Base-by-base conservation (phyloP, 2,888 invertebrate genomes). In the Hirtodrosophila cameraria region DNA sequence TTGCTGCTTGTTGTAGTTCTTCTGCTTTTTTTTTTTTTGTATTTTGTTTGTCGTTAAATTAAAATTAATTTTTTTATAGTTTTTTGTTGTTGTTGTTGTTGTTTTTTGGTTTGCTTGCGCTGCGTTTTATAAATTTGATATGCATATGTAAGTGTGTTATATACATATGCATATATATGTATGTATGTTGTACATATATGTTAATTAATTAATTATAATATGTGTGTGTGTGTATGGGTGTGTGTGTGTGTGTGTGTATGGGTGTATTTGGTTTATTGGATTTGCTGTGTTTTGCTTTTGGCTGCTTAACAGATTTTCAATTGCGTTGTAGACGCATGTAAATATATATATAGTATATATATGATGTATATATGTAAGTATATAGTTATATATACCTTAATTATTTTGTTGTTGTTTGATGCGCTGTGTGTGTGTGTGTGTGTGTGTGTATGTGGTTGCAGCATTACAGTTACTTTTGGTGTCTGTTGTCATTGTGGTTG, bases 141-240 rank as follows among this genome's bases (percentile, higher is more conserved):
- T 60, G 43, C 42, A 33, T 52, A 54, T 46, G 53, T 39, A 45
- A 41, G 38, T 49, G 33, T 42, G 49, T 55, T 58, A 49, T 45
- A 38, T 57, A 15, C 11, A 30, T 43, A 20, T 54, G 9, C 30
- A 59, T 60, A 54, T 55, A 38, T 55, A 36, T 52, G 18, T 13
- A 27, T 70, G 20, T 39, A 18, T 62, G 35, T 25, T n/a, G 23
- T 23, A 61, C 36, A 77, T 75, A 67, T 79, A 58, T 53, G 63
- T 67, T 79, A 84, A 79, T 79, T 83, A 85, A 81, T 86, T 80
- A 83, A 86, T 83, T 76, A 69, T 79, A 61, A 66, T 85, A 75
- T 83, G 48, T 62, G 54, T 54, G 42, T 64, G 57, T 58, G 6
- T 20, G 23, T 59, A 20, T 23, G 28, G 39, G 33, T 65, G 35